Evolutionary conservation across 2,113 vertebrate genomes (phyloP).

Genomic region (Xerus inauris): DNA sequence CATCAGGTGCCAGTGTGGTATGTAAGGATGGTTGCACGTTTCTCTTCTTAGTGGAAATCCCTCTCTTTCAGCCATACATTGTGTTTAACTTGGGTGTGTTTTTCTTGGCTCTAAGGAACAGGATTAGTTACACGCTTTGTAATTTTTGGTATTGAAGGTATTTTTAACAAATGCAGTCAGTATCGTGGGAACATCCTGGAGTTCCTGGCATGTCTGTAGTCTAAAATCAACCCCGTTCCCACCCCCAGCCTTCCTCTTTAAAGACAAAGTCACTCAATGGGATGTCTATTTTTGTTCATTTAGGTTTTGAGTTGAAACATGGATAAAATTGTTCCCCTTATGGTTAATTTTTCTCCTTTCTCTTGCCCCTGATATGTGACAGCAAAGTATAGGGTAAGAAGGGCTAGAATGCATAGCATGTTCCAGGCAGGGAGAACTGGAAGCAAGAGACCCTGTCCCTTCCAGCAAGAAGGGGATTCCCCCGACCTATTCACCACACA

Average conservation of each 20-base stretch:
- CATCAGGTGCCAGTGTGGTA: accelerated
- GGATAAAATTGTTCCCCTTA: neutral
- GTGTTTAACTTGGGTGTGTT: constrained; percentile 55
- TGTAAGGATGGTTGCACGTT: neutral
- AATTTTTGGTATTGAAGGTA: constrained; percentile 84
- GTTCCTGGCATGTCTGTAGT: constrained; percentile 47
- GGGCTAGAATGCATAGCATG: accelerated
- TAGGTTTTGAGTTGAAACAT: neutral
- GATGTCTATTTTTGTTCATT: constrained; percentile 68
- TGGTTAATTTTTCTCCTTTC: neutral
- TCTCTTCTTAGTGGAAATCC: neutral
- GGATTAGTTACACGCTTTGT: constrained; percentile 77
- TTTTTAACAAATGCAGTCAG: constrained; percentile 82
- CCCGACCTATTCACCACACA: too few relatives aligned
- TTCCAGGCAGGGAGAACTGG: neutral
- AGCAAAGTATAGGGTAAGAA: neutral
- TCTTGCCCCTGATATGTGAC: neutral
- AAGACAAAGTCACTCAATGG: neutral
- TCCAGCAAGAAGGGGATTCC: neutral
- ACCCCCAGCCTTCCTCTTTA: constrained; percentile 57
- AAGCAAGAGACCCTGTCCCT: too few relatives aligned
- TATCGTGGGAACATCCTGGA: constrained; percentile 80
- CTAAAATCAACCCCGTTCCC: constrained; percentile 32
- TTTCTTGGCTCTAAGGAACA: constrained; percentile 76
- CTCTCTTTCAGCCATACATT: constrained; percentile 31